phyloP scores from a whole-genome alignment of 2,113 vertebrate genomes.

The Hippocampus guttulatus region DNA sequence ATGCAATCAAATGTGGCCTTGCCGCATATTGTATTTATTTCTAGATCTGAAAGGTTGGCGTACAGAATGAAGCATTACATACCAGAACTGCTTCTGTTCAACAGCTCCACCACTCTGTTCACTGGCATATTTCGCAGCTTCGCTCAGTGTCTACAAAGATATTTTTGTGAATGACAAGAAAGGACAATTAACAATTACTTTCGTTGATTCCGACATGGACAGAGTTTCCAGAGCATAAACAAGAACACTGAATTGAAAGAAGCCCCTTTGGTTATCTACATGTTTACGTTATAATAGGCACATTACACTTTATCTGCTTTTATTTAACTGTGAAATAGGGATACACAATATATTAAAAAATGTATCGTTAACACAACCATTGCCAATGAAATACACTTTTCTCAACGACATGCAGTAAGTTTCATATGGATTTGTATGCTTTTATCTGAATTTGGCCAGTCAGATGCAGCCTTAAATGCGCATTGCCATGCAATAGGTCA shows the following conservation, averaged over 20 bases:
- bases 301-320: no score
- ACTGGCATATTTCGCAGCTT: constrained; percentile 37
- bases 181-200: neutral
- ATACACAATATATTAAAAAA: no score
- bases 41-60: neutral
- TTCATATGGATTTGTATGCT: no score
- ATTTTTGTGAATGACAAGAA: constrained; percentile 3
- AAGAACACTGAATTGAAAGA: neutral
- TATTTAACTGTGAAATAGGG: neutral
- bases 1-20: neutral
- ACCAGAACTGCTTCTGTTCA: constrained; percentile 63
- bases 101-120: constrained; percentile 47
- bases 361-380: no score
- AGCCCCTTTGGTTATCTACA: no score
- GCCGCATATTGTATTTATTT: neutral
- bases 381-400: no score
- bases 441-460: no score
- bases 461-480: no score
- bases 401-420: no score
- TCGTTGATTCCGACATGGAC: no score
- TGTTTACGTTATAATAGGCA: no score
- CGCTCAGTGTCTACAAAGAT: constrained; percentile 44
- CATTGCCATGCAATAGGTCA: no score
- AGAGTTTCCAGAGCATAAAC: neutral
- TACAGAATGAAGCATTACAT: constrained; percentile 26